A percentile compares a stretch with the other conserved stretches of the same genome.
Conservation (phyloP, 2,113 vertebrate genomes). For the Leuciscus idus region DNA sequence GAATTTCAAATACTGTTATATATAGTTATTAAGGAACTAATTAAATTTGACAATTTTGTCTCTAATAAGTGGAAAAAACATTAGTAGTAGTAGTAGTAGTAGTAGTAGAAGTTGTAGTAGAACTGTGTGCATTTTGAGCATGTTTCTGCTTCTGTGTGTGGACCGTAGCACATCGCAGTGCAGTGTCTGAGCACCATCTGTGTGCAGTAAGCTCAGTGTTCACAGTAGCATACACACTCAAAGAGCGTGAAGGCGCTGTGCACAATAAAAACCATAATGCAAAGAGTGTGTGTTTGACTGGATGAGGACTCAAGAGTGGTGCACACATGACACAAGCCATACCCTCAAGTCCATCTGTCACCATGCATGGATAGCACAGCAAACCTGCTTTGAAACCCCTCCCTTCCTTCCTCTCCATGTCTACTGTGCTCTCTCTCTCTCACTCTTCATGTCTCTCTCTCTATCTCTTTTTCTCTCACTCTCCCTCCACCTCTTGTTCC, state of each 20-base stretch:
- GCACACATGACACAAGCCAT: conserved; percentile 38
- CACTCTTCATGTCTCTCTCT: conserved; percentile 17
- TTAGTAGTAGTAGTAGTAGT: too few relatives aligned
- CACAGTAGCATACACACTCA: conserved; percentile 43
- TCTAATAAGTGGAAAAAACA: too few relatives aligned
- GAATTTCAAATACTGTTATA: too few relatives aligned
- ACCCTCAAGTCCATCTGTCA: conserved; percentile 41
- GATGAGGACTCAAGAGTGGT: conserved; percentile 23
- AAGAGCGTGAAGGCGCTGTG: conserved; percentile 23
- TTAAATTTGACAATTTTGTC: too few relatives aligned
- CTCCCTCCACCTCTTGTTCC: conserved; percentile 47
- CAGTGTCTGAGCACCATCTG: conserved; percentile 25
- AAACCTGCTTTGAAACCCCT: conserved; percentile 26
- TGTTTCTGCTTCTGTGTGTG: conserved; percentile 21
- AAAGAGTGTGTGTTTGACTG: conserved; percentile 17
- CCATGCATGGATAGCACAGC: conserved; percentile 29
- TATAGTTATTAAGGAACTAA: too few relatives aligned
- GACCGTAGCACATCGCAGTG: not conserved
- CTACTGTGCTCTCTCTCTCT: conserved; percentile 10
- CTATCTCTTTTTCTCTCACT: conserved; percentile 29
- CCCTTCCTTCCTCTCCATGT: conserved; percentile 17
- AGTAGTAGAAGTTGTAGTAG: too few relatives aligned
- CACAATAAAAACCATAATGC: conserved; percentile 24
- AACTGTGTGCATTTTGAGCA: not conserved
- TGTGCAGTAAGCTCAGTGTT: conserved; percentile 23